Conservation (phyloP, 1,140 invertebrate species). For the Penaeus indicus region DNA sequence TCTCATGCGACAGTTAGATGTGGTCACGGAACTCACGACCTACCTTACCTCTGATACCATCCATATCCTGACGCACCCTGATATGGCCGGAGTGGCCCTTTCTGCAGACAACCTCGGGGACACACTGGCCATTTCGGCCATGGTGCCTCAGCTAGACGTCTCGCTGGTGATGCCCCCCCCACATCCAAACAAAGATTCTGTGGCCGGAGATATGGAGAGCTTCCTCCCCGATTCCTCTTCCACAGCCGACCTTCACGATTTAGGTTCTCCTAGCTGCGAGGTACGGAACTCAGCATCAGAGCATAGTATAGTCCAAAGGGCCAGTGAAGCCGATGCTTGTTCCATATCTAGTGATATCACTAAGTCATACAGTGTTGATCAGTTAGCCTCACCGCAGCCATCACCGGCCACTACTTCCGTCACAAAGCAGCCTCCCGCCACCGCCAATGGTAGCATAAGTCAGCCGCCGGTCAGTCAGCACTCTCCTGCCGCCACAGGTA, state of each 20-base stretch:
- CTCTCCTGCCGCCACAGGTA: constrained; percentile 45
- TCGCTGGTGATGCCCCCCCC: constrained; percentile 84
- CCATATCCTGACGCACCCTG: constrained; percentile 72
- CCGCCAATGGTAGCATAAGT: constrained; percentile 55
- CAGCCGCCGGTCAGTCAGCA: constrained; percentile 45
- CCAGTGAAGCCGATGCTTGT: constrained; percentile 42
- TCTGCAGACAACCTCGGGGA: constrained; percentile 46
- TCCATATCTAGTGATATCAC: constrained; percentile 59
- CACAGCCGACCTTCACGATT: constrained; percentile 64
- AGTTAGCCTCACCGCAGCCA: constrained; percentile 54
- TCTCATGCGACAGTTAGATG: constrained; percentile 85
- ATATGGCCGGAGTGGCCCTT: constrained; percentile 46
- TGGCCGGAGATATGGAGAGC: constrained; percentile 73
- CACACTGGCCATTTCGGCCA: constrained; percentile 55
- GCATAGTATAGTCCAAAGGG: constrained; percentile 53
- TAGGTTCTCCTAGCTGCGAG: constrained; percentile 59
- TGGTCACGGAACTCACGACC: constrained; percentile 83
- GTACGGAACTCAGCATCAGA: constrained; percentile 63
- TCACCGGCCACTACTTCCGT: constrained; percentile 30
- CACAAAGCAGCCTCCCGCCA: constrained; percentile 30
- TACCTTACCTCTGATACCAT: constrained; percentile 85
- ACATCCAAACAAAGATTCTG: constrained; percentile 82
- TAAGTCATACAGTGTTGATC: constrained; percentile 67
- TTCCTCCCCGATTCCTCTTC: constrained; percentile 66
- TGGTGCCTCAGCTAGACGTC: constrained; percentile 78